phyloP scores from a whole-genome alignment of 2,113 vertebrate species.

The Phocoena phocoena region DNA sequence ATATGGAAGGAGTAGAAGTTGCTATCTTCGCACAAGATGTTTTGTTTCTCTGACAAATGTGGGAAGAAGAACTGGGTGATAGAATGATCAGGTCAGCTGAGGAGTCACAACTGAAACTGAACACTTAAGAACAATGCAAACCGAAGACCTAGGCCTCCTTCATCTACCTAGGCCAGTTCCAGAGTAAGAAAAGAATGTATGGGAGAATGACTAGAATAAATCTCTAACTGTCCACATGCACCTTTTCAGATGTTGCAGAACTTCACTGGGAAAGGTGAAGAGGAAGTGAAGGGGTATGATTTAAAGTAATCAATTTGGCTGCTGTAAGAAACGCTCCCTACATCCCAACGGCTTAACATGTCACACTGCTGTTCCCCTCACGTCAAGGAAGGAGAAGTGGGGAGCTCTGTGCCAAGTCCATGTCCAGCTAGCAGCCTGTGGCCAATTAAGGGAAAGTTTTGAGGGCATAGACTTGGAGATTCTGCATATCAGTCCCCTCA shows the following conservation, averaged over 20 bases:
- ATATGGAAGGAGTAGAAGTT: background rate
- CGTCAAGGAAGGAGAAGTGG: background rate
- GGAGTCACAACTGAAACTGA: background rate
- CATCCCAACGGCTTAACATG: background rate
- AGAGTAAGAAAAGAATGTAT: background rate
- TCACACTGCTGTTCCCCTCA: background rate
- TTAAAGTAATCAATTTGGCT: background rate
- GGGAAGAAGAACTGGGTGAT: background rate
- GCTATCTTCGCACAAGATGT: background rate
- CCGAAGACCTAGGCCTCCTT: background rate
- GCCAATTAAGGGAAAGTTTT: background rate
- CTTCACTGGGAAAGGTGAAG: background rate
- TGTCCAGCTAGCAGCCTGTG: background rate
- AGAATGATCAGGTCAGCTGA: background rate
- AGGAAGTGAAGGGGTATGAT: background rate
- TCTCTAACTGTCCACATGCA: background rate
- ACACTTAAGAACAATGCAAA: background rate
- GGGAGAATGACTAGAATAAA: background rate
- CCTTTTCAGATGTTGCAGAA: background rate
- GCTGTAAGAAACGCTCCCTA: background rate
- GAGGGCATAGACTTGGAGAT: background rate
- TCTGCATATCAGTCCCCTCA: background rate
- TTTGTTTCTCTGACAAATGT: background rate
- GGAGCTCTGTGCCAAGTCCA: background rate
- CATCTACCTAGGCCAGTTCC: background rate